Evolutionary conservation across 2,113 vertebrate genomes (phyloP).

Genomic region (Anarrhichthys ocellatus): DNA sequence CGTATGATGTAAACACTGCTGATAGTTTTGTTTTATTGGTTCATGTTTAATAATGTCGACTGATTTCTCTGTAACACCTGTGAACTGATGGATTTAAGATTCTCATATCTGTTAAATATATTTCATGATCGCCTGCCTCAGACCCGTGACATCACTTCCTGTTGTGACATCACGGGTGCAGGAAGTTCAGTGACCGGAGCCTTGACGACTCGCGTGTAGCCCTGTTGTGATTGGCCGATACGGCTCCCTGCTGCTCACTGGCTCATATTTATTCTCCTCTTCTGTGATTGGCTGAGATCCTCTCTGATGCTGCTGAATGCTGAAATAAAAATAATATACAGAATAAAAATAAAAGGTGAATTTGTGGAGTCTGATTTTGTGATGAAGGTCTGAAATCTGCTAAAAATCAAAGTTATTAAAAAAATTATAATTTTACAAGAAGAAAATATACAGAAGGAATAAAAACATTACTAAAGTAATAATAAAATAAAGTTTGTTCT

Average conservation of each 20-base stretch:
- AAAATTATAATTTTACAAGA: no score
- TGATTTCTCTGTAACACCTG: no score
- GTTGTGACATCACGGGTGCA: neutral
- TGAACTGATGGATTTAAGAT: no score
- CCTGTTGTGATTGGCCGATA: neutral
- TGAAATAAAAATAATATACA: slow-evolving; percentile 57
- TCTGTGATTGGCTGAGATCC: slow-evolving; percentile 57
- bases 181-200: neutral
- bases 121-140: no score
- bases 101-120: no score
- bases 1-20: neutral
- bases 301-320: slow-evolving; percentile 55
- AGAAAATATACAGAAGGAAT: no score
- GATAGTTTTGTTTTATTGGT: no score
- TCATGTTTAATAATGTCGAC: no score
- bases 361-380: neutral
- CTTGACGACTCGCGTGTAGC: neutral
- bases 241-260: slow-evolving; percentile 28
- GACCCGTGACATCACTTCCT: slow-evolving; percentile 13
- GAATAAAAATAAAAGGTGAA: neutral
- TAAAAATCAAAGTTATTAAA: no score
- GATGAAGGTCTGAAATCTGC: neutral
- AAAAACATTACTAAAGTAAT: no score
- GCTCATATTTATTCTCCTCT: slow-evolving; percentile 43
- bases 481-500: no score